Evolutionary conservation across 2,113 vertebrate species (phyloP).

Genomic region (Boleophthalmus pectinirostris): DNA sequence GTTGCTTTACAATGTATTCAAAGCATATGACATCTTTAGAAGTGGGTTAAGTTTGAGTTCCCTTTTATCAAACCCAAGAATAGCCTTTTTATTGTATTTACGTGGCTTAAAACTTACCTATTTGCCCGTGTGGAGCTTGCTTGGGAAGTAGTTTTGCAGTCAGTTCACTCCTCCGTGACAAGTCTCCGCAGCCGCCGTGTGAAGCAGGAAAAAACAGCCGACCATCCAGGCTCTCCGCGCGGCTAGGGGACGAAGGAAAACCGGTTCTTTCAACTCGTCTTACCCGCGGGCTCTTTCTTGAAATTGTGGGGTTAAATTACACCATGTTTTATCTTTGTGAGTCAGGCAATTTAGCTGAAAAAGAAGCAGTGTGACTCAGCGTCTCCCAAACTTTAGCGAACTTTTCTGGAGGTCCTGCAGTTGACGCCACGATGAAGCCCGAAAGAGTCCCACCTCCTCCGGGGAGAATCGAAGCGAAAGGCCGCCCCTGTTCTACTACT

Average conservation of each 20-base stretch:
- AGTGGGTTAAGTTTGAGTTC: not conserved
- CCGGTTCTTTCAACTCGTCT: conserved; percentile 43
- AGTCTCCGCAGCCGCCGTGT: conserved; percentile 21
- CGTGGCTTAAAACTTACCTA: conserved; percentile 44
- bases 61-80: not conserved
- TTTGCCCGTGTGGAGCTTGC: not conserved
- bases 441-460: not conserved
- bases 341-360: conserved; percentile 5
- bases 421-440: conserved; percentile 16
- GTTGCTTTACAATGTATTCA: not conserved
- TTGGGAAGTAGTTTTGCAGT: not conserved
- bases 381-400: not conserved
- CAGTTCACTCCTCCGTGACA: conserved; percentile 17
- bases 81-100: accelerated
- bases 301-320: conserved; percentile 4
- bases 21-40: not conserved
- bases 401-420: not conserved
- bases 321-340: not conserved
- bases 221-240: conserved; percentile 40
- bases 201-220: conserved; percentile 44
- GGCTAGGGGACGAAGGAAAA: conserved; percentile 31
- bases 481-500: not conserved
- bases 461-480: not conserved
- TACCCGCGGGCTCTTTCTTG: conserved; percentile 18
- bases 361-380: not conserved